phyloP scores from a whole-genome alignment of 2,797 vertebrate genomes.

The Sebastes vulpes region DNA sequence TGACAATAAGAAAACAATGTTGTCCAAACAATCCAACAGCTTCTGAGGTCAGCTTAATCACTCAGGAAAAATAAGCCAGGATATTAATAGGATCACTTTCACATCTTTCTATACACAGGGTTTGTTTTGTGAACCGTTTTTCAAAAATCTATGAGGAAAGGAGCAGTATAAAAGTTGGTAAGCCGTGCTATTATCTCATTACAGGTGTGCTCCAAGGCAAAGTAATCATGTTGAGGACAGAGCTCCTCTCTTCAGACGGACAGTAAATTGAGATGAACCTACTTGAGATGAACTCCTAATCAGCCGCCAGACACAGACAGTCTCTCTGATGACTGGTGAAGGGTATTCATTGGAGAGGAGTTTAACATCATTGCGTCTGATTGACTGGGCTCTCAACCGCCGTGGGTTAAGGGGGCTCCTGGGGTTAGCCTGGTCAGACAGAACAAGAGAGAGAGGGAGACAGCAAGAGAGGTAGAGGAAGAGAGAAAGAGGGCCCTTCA shows the following conservation, averaged over 20 bases:
- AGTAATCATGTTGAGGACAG: constrained; percentile 20
- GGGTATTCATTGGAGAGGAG: constrained; percentile 75
- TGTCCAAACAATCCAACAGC: not conserved
- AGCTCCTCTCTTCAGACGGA: constrained; percentile 26
- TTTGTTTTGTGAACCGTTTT: not conserved
- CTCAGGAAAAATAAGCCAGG: not conserved
- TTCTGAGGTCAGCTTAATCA: not conserved
- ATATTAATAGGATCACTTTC: not conserved
- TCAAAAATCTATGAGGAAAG: not conserved
- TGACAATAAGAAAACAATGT: not conserved
- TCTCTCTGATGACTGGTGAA: constrained; percentile 65
- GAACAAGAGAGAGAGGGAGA: constrained; percentile 60
- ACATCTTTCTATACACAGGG: not conserved
- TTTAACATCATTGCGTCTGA: constrained; percentile 83
- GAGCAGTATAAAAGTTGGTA: not conserved
- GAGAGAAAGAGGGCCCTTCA: constrained; percentile 31
- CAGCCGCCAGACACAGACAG: constrained; percentile 51
- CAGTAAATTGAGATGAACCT: constrained; percentile 60
- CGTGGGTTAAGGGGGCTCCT: constrained; percentile 81
- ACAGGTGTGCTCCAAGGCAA: constrained; percentile 11
- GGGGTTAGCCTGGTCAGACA: constrained; percentile 79
- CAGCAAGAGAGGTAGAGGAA: constrained; percentile 28
- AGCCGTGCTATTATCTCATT: constrained; percentile 3
- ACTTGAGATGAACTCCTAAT: constrained; percentile 62
- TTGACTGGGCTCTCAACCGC: constrained; percentile 75